Base-by-base conservation (phyloP, 2,797 vertebrate species). In the Rhadinocentrus ornatus region DNA sequence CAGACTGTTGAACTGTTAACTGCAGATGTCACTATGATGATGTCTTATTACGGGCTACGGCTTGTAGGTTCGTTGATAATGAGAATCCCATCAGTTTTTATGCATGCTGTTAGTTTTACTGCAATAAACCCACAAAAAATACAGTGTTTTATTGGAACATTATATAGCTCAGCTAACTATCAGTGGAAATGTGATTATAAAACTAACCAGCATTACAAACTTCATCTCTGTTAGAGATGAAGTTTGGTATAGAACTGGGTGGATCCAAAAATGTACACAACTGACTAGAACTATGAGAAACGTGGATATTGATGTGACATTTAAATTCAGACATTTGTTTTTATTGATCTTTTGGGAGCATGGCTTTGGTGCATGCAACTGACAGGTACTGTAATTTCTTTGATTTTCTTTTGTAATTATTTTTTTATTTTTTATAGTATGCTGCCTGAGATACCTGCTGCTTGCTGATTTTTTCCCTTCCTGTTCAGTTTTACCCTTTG, bases 401-500 rank as follows among this genome's bases (percentile, higher is more conserved):
- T 1, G 0, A 12, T 55, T 80, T 69, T 66, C 59, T 39, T 39
- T 13, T 3, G 1, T 12, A 57, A 64, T 53, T 64, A 53, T 50
- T 44, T 44, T 13, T 44, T 18, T 44, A 65, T 73, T 82, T 75
- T 74, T 57, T 73, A 81, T 3, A 80, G 80, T 78, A 63, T 35
- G 34, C 34, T 35, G 8, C 34, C 5, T n/a, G 50, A 66, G 80
- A 66, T 48, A 80, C 75, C 82, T 83, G 66, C 66, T 55, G 69
- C 64, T 71, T 50, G 59, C 53, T 35, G 50, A 69, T 84, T 70
- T 79, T 78, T 60, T 82, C 66, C 62, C 73, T 56, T 65, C 39
- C 68, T 77, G 71, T 79, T 70, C 67, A 16, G 80, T 83, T 81
- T 78, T 67, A 81, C 79, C 71, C 75, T 52, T 46, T 58, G 20